Base-by-base conservation (phyloP, 2,113 vertebrate species). In the Damaliscus lunatus region DNA sequence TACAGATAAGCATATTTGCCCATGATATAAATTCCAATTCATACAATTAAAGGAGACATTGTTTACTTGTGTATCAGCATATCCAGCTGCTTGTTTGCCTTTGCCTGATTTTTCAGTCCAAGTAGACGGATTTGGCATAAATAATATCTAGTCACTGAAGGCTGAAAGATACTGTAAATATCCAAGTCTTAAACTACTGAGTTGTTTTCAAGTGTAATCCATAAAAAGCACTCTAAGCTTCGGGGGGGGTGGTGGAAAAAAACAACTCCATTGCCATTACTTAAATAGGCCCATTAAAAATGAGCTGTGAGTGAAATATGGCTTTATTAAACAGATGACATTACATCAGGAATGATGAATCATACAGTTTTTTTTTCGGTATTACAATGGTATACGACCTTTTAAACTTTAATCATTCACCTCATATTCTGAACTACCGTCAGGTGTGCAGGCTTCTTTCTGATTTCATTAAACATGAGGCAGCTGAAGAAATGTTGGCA, bases 11-110 rank as follows among this genome's bases (percentile, higher is more conserved):
- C 95, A 0, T 95, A 97, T 90, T 96, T 97, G 94, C 91, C 96
- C 60, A 93, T 0, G 9, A 93, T 94, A 96, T 98, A 98, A 98
- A 99, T 98, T 97, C 98, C 97, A 98, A 97, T 98, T 97, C 85
- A 97, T 86, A 98, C 98, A 97, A 96, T 98, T 98, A 98, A 97
- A 89, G 97, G 96, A 98, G 98, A 98, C 98, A 98, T 96, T 94
- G 97, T 98, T 99, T 99, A 98, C 98, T 98, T 98, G 98, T 98
- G 96, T 98, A 98, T 98, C 98, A 98, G 96, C 98, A 98, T 98
- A 98, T 97, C 98, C 98, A 98, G 98, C 98, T 98, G 97, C 98
- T 98, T 90, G 95, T 98, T 98, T 98, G 97, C 94, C 94, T 98
- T 98, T 95, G 97, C 96, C 96, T 93, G 96, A 98, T 99, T 98